Conservation (phyloP, 2,113 vertebrate genomes). For the Anhinga rufa region DNA sequence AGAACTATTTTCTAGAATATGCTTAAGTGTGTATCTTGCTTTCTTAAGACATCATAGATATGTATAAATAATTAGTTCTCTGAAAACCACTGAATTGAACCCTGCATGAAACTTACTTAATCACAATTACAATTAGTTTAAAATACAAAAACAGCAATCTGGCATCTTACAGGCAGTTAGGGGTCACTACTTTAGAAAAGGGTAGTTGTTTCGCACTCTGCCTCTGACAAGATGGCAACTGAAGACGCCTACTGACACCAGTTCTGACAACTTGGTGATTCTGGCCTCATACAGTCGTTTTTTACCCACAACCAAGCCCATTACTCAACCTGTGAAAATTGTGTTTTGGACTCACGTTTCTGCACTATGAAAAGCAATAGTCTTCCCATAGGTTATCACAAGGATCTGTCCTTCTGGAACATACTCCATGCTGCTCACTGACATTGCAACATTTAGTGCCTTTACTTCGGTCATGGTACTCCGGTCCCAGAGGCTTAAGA, state of each 20-base stretch:
- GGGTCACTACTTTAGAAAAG: neutral
- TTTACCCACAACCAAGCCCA: neutral
- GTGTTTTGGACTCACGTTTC: conserved; percentile 77
- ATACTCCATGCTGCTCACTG: conserved; percentile 97
- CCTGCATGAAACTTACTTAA: neutral
- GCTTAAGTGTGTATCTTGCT: neutral
- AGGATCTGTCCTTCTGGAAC: conserved; percentile 90
- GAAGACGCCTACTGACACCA: neutral
- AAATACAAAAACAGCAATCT: neutral
- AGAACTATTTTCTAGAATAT: neutral
- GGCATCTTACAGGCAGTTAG: neutral
- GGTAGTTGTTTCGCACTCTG: neutral
- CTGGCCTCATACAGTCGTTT: neutral
- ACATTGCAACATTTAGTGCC: conserved; percentile 83
- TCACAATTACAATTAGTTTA: neutral
- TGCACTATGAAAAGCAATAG: conserved; percentile 93
- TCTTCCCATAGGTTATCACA: conserved; percentile 92
- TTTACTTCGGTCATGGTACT: conserved; percentile 86
- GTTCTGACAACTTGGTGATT: neutral
- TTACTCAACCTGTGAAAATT: neutral
- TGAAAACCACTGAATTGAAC: neutral
- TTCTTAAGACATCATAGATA: neutral
- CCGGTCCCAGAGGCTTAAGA: conserved; percentile 90
- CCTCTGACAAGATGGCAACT: neutral
- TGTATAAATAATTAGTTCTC: neutral